Base-by-base conservation (phyloP, 2,113 vertebrate species). In the Condylura cristata region DNA sequence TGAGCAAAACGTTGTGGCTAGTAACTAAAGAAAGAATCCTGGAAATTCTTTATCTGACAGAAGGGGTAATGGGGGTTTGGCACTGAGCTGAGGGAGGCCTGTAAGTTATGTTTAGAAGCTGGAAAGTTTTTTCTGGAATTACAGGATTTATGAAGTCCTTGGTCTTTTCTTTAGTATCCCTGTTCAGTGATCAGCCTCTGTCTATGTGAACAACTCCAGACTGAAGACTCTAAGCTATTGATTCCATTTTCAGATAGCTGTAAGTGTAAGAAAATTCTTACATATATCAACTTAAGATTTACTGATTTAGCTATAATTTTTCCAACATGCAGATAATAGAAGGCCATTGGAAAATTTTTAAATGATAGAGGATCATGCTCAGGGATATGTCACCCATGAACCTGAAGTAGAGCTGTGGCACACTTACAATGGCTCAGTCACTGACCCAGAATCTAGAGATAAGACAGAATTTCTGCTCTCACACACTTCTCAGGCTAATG, bases 1-100 rank as follows among this genome's bases (percentile, higher is more conserved):
- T 71, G 74, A 94, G 72, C 30, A 89, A 66, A 96, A 84, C 53
- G 70, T n/a, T 83, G 70, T 86, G 94, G 70, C 94, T 34, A 79
- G 74, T 58, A 80, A 84, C 75, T 86, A 5, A 24, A 94, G 81
- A 44, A 94, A 91, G 80, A 93, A 91, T 81, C 58, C 71, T 87
- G 44, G 66, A 66, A 94, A 87, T 91, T 82, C n/a, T 71, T 26
- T 5, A 32, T 53, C 70, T 75, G 48, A 16, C 6, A 58, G 32
- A 30, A 87, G 24, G 92, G 22, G 48, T 2, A 48, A 48, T 28
- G 79, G 37, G 44, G 16, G n/a, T 76, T 93, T 89, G 58, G 51
- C 85, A 53, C 58, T 39, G 34, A 92, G 48, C 44, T 63, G 58
- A 85, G 75, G 61, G 30, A 65, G 6, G 28, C 51, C 61, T 76